These are phyloP conservation scores for Octonoba sinensis DNA, from an alignment of 2,888 invertebrate genomes.

Conservation along the genomic window DNA sequence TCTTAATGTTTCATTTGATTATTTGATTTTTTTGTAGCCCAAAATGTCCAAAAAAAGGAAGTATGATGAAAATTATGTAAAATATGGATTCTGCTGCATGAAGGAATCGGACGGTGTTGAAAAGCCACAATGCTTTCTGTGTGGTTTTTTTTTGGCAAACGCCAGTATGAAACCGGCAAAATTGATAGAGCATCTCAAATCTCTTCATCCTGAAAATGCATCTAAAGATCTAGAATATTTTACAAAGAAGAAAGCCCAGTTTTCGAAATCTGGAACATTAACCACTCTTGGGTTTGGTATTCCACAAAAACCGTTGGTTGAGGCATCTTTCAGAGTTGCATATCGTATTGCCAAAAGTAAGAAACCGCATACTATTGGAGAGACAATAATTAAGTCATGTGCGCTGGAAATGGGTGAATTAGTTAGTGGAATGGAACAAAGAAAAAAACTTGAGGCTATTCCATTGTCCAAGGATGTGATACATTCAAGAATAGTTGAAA, in stretches of 20 bases:
- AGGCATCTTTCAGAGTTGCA: conserved; percentile 30
- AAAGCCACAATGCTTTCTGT: conserved; percentile 58
- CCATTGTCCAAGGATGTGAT: conserved; percentile 55
- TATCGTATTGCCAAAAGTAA: conserved; percentile 29
- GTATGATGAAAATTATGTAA: conserved; percentile 50
- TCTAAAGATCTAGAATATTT: no score
- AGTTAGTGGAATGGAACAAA: conserved; percentile 48
- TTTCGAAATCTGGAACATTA: no score
- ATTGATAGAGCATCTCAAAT: conserved; percentile 22
- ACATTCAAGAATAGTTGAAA: conserved; percentile 53
- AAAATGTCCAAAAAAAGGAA: no score
- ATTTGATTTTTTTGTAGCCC: no score
- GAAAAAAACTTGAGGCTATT: conserved; percentile 61
- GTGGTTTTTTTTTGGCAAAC: conserved; percentile 29
- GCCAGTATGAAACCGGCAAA: conserved; percentile 40
- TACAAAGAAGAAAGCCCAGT: no score
- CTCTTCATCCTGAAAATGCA: conserved; percentile 30
- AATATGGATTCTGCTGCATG: conserved; percentile 54
- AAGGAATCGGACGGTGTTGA: conserved; percentile 54
- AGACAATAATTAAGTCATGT: conserved; percentile 37
- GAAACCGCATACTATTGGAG: conserved; percentile 40
- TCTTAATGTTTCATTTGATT: no score
- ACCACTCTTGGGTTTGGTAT: no score
- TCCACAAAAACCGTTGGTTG: conserved; percentile 26
- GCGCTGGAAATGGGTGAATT: conserved; percentile 36